phyloP scores from a whole-genome alignment of 1,140 invertebrate species.

The Rhyacophila brunnea region DNA sequence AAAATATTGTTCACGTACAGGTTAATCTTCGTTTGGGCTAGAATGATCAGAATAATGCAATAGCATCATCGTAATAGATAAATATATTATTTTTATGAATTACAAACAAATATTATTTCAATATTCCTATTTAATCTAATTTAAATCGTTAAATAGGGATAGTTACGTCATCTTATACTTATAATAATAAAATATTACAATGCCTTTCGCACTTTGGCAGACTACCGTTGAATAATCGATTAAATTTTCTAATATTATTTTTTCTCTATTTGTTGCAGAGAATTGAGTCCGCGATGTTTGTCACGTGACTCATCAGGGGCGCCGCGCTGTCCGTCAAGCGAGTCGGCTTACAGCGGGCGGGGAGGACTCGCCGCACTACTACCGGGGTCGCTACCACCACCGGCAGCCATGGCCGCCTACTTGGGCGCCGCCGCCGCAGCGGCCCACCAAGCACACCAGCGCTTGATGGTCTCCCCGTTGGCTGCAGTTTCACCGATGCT shows the following conservation, averaged over 20 bases:
- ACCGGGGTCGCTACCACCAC: constrained; percentile 54
- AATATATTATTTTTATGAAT: no score
- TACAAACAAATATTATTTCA: no score
- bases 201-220: no score
- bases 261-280: constrained; percentile 62
- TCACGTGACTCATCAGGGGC: constrained; percentile 74
- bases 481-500: constrained; percentile 52
- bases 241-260: background rate
- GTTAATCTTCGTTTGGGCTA: no score
- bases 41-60: no score
- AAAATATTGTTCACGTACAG: no score
- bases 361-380: constrained; percentile 57
- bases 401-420: constrained; percentile 76
- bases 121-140: no score
- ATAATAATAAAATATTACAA: no score
- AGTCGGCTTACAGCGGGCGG: constrained; percentile 67
- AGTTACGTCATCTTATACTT: no score
- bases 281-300: constrained; percentile 73
- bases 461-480: constrained; percentile 73
- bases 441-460: constrained; percentile 68
- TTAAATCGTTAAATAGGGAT: no score
- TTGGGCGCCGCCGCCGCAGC: constrained; percentile 65
- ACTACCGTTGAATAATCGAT: no score
- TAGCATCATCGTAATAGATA: no score
- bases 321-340: constrained; percentile 64